A percentile compares a stretch with the other conserved stretches of the same genome.
Conservation (phyloP, 2,797 vertebrate species). For the Trichosurus vulpecula region DNA sequence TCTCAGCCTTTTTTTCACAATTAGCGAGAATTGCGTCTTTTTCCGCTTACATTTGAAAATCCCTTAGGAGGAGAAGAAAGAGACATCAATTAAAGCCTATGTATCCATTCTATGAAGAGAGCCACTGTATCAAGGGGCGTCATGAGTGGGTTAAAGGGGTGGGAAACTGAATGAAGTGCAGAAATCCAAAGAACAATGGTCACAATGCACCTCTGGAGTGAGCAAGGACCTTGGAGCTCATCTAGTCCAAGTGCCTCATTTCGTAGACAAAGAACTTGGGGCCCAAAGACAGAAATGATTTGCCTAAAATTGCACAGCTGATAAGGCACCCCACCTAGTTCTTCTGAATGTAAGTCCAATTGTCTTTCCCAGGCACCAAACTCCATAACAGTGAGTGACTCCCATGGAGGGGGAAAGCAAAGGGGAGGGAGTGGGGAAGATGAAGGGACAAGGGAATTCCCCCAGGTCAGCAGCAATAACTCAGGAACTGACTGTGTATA, state of each 20-base stretch:
- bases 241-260: background rate
- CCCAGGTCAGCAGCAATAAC: background rate
- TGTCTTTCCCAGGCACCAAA: background rate
- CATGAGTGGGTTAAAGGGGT: background rate
- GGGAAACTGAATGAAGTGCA: background rate
- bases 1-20: constrained; percentile 26
- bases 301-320: background rate
- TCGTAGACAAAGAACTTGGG: background rate
- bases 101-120: background rate
- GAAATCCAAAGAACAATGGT: background rate
- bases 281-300: background rate
- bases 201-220: background rate
- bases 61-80: constrained; percentile 42
- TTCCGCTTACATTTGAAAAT: constrained; percentile 55
- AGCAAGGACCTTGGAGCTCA: background rate
- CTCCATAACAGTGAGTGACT: background rate
- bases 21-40: constrained; percentile 47
- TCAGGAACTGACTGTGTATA: background rate
- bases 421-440: background rate
- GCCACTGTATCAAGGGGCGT: background rate
- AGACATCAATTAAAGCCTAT: background rate
- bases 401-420: background rate
- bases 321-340: background rate
- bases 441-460: background rate
- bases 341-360: background rate